Conservation (phyloP, 1,140 invertebrate species). For the Heterodera schachtii region DNA sequence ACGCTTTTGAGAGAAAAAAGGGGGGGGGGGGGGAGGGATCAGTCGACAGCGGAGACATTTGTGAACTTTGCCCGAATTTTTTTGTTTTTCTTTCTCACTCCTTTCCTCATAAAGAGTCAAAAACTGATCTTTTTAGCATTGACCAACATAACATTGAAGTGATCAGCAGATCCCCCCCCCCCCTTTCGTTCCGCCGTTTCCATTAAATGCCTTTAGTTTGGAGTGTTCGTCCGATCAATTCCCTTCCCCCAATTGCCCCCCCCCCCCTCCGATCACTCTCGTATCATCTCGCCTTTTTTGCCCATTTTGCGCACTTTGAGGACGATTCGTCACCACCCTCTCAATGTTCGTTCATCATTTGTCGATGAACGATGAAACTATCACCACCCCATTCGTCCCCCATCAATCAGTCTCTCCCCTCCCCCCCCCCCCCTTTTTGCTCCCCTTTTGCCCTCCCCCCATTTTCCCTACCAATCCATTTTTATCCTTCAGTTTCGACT, state of each 20-base stretch:
- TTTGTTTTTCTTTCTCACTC: background rate
- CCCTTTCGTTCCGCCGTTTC: too few relatives aligned
- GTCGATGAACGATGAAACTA: background rate
- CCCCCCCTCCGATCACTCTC: too few relatives aligned
- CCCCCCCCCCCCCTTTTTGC: background rate
- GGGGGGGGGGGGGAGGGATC: too few relatives aligned
- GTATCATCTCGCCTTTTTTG: background rate
- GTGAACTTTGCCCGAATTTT: too few relatives aligned
- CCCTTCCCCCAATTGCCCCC: background rate
- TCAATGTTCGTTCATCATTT: slow-evolving; percentile 4
- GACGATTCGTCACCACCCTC: background rate
- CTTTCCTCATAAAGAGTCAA: background rate
- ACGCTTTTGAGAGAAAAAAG: too few relatives aligned
- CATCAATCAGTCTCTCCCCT: background rate
- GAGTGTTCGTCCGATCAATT: background rate
- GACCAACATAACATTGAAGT: too few relatives aligned
- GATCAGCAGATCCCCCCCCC: too few relatives aligned
- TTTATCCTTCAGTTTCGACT: background rate
- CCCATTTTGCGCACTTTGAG: background rate
- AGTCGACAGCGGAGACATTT: too few relatives aligned
- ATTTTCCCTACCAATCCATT: background rate
- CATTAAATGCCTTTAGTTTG: background rate
- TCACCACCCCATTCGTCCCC: background rate
- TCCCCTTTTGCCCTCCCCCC: background rate
- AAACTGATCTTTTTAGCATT: too few relatives aligned